phyloP scores from a whole-genome alignment of 2,113 vertebrate species.

The Azemiops feae region DNA sequence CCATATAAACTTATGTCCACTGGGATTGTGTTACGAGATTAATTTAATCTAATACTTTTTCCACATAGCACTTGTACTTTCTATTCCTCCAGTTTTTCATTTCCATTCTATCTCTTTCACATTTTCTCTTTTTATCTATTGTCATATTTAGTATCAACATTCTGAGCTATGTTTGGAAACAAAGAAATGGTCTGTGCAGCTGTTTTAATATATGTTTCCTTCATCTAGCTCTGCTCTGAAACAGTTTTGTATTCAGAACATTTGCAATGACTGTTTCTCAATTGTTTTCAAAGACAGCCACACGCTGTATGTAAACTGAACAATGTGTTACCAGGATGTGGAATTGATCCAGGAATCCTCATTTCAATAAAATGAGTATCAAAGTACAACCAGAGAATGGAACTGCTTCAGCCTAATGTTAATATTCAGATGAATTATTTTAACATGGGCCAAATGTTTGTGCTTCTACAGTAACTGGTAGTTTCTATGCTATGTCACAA shows the following conservation, averaged over 20 bases:
- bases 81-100: background rate
- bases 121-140: background rate
- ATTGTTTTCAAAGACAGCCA: background rate
- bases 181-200: background rate
- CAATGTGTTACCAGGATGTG: background rate
- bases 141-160: background rate
- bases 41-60: background rate
- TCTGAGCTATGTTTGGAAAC: background rate
- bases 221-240: background rate
- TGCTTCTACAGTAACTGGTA: background rate
- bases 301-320: background rate
- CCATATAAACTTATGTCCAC: background rate
- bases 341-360: background rate
- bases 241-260: background rate
- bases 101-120: background rate
- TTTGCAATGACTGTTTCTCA: background rate
- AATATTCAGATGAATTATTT: background rate
- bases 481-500: background rate
- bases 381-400: background rate
- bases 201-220: background rate
- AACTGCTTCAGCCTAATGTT: background rate
- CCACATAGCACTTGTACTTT: background rate
- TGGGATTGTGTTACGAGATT: background rate
- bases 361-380: background rate
- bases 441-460: background rate